Base-by-base conservation (phyloP, 2,113 vertebrate species). In the Lanius ludovicianus region DNA sequence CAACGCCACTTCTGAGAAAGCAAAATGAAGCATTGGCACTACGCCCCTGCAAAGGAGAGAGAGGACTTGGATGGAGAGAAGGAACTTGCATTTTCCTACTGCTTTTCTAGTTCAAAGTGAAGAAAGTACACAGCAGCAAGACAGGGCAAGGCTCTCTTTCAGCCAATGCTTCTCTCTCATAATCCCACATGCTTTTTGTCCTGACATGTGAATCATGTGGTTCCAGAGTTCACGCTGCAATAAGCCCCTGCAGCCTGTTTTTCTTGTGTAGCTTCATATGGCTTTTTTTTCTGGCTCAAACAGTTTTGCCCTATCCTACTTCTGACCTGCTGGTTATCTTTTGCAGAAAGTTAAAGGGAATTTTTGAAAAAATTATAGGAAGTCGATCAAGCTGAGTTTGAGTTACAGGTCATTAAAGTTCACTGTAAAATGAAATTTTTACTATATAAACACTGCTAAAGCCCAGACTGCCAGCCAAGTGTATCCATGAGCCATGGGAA, bases 361-460 rank as follows among this genome's bases (percentile, higher is more conserved):
- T 39, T 59, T 86, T 62, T 37, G 4, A 73, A 94, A 93, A 96
- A 89, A 87, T 22, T 80, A 53, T 71, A 90, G 93, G 57, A 94
- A 94, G 83, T 39, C 2, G 6, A 64, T 93, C 69, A 83, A 90
- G 71, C 85, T 94, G 65, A 15, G 67, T 87, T 94, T 94, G 76
- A 96, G 83, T 94, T 92, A 78, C 90, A 92, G 90, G 68, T 84
- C 96, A 79, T 90, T 94, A 87, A 93, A 95, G 73, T 88, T 92
- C 95, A 91, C 85, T 35, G 52, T 81, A 83, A 90, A 80, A 95
- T 79, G 88, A 81, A 84, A 87, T 93, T 94, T 94, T 90, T 89
- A 57, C 76, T 92, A 13, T 70, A 90, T 90, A 95, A 97, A 92
- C 89, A 80, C 95, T 64, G 33, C 62, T 75, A 87, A 86, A 95